Percentiles rank a stretch among this genome's conserved stretches.
Evolutionary conservation across 2,888 invertebrate genomes (phyloP).

Genomic region (Xanthia togata): DNA sequence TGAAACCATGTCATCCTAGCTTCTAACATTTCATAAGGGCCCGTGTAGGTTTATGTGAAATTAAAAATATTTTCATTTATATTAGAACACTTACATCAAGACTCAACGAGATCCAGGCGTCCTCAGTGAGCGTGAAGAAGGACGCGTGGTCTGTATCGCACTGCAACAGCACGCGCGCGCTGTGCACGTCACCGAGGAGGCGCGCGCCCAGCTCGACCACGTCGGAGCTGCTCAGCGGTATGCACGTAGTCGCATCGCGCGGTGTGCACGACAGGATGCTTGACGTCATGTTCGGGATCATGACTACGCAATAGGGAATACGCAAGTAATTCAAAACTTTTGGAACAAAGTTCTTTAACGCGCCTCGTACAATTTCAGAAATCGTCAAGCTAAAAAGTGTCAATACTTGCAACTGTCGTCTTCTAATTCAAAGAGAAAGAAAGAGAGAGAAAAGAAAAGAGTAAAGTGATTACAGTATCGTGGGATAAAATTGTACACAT

Average conservation of each 20-base stretch:
- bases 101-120: slow-evolving; percentile 76
- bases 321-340: not conserved
- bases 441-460: no score
- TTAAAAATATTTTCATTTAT: not conserved
- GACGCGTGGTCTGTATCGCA: slow-evolving; percentile 73
- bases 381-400: no score
- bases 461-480: no score
- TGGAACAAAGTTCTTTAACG: no score
- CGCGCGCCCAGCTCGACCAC: slow-evolving; percentile 81
- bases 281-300: slow-evolving; percentile 68
- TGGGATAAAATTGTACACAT: no score
- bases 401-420: no score
- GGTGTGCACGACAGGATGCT: slow-evolving; percentile 52
- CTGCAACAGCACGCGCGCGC: slow-evolving; percentile 69
- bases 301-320: slow-evolving; percentile 61
- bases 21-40: not conserved
- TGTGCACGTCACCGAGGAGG: slow-evolving; percentile 81
- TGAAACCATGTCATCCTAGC: no score
- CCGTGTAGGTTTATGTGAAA: not conserved
- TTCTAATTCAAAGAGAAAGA: no score
- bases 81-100: slow-evolving; percentile 72
- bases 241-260: slow-evolving; percentile 4
- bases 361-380: no score
- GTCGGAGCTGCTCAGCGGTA: slow-evolving; percentile 55
- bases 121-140: slow-evolving; percentile 82